Conservation (phyloP, 2,113 vertebrate species). For the Bubo blakistoni region DNA sequence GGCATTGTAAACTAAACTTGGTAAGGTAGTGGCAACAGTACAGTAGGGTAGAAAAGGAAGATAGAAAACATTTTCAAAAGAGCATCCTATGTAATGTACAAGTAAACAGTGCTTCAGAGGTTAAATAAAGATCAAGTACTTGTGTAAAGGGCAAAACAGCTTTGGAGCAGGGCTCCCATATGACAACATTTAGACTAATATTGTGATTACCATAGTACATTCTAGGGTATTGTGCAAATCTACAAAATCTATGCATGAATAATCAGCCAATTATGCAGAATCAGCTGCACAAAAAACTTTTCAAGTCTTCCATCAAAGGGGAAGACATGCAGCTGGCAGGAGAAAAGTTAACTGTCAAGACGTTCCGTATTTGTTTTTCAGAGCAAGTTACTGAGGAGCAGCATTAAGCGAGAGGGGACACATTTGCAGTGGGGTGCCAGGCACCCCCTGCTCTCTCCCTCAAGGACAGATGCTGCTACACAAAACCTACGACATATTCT, state of each 20-base stretch:
- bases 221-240: background rate
- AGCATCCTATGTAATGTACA: background rate
- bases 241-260: background rate
- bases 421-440: accelerated
- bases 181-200: background rate
- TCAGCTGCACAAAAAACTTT: background rate
- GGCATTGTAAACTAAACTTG: accelerated
- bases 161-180: background rate
- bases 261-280: background rate
- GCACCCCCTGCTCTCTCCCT: background rate
- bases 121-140: background rate
- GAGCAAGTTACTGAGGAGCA: background rate
- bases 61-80: background rate
- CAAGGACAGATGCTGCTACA: accelerated
- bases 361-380: background rate
- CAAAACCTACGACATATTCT: accelerated
- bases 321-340: background rate
- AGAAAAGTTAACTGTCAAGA: background rate
- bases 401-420: background rate
- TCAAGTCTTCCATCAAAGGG: background rate
- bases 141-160: background rate
- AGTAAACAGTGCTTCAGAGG: background rate
- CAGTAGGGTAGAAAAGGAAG: background rate
- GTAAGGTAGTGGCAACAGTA: background rate
- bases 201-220: background rate